These are phyloP conservation scores for Hirtodrosophila duncani DNA, from an alignment of 2,888 invertebrate species.

Conservation along the genomic window DNA sequence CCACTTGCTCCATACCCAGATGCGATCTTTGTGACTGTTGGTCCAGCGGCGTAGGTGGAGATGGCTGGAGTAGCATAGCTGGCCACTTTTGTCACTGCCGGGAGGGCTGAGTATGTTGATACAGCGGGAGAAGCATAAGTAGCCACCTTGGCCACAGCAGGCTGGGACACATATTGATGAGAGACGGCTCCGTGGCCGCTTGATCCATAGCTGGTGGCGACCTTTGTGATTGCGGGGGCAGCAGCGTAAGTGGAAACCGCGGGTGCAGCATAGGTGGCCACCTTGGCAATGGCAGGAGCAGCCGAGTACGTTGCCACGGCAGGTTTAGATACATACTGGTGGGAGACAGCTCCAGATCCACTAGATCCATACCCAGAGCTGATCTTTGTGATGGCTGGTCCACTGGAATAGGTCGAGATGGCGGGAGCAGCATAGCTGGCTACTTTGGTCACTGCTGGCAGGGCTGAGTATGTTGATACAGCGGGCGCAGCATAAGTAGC, in stretches of 20 bases:
- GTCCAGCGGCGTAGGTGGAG: constrained; percentile 36
- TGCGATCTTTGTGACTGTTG: constrained; percentile 9
- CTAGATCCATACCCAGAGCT: constrained; percentile 17
- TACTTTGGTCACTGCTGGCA: constrained; percentile 17
- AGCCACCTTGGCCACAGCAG: constrained; percentile 35
- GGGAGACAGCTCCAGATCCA: constrained; percentile 41
- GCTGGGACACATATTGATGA: constrained; percentile 48
- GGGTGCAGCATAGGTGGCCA: constrained; percentile 55
- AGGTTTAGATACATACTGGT: constrained; percentile 56
- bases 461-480: too few species aligned
- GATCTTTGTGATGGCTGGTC: constrained; percentile 25
- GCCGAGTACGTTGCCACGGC: constrained; percentile 65
- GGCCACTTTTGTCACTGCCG: constrained; percentile 30
- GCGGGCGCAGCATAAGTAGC: too few species aligned
- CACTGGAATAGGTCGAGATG: constrained; percentile 11
- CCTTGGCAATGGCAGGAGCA: constrained; percentile 40
- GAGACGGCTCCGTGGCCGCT: constrained; percentile 15
- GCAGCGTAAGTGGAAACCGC: constrained; percentile 37
- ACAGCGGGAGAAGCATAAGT: constrained; percentile 43
- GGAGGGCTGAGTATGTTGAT: constrained; percentile 9
- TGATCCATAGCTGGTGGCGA: constrained; percentile 46
- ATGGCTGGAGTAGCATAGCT: constrained; percentile 41
- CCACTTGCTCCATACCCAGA: constrained; percentile 26
- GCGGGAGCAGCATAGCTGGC: constrained; percentile 23
- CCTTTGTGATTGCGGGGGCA: constrained; percentile 40